A percentile compares a stretch with the other conserved stretches of the same genome.
Conservation (phyloP, 2,888 invertebrate genomes). For the Tenthredo mesomela region DNA sequence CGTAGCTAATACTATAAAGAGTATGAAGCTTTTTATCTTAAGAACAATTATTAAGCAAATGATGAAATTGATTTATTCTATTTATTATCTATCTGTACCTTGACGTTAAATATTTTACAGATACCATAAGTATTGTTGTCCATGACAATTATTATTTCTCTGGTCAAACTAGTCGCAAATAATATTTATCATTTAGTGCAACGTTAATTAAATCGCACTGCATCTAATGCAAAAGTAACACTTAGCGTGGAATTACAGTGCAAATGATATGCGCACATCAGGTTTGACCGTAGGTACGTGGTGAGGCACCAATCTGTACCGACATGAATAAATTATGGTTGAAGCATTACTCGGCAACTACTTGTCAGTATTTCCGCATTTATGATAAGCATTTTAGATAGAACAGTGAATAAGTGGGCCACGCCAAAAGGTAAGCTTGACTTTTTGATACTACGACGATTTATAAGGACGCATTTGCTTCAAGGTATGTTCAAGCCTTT, state of each 20-base stretch:
- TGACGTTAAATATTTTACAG: not conserved
- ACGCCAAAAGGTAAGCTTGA: conserved; percentile 58
- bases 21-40: not conserved
- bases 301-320: conserved; percentile 43
- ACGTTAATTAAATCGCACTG: conserved; percentile 22
- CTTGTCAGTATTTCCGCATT: conserved; percentile 69
- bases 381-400: conserved; percentile 67
- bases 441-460: conserved; percentile 62
- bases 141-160: not conserved
- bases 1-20: not conserved
- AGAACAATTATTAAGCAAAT: not conserved
- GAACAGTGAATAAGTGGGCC: conserved; percentile 66
- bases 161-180: not conserved
- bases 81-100: not conserved
- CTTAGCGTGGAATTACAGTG: conserved; percentile 20
- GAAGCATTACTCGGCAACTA: conserved; percentile 56
- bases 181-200: conserved; percentile 3
- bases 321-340: conserved; percentile 42
- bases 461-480: conserved; percentile 62
- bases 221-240: conserved; percentile 2
- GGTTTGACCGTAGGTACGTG: conserved; percentile 29
- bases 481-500: conserved; percentile 2
- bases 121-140: not conserved
- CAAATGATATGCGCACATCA: conserved; percentile 46
- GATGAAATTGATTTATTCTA: not conserved